phyloP scores from a whole-genome alignment of 1,140 invertebrate species.

The Diachasma alloeum region DNA sequence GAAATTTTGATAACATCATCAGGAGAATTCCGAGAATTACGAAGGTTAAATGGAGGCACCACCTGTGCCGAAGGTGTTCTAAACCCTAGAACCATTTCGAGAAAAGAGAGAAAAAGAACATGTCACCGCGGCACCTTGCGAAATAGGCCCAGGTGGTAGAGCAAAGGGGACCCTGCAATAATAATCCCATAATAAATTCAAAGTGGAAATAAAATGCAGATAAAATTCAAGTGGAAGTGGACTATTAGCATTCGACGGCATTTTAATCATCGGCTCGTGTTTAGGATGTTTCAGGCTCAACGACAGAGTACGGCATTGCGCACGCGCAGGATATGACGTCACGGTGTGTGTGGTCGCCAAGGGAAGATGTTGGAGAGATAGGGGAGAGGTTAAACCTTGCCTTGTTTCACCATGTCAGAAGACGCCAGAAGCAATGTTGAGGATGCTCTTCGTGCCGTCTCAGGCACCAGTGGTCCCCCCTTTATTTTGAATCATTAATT shows the following conservation, averaged over 20 bases:
- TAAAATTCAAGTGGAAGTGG: constrained; percentile 8
- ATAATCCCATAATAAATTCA: background rate
- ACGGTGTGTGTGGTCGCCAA: constrained; percentile 29
- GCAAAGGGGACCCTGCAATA: background rate
- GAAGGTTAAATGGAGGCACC: background rate
- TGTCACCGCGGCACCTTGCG: background rate
- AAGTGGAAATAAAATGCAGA: background rate
- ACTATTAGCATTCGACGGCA: constrained; percentile 28
- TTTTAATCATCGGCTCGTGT: constrained; percentile 36
- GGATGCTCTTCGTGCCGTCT: background rate
- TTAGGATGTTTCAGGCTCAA: no score
- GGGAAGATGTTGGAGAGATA: background rate
- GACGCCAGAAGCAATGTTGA: background rate
- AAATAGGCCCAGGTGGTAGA: constrained; percentile 7
- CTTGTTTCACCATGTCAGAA: background rate
- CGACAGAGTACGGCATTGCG: background rate
- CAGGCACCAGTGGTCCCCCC: background rate
- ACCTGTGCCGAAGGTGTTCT: background rate
- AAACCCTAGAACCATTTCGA: background rate
- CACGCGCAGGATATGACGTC: constrained; percentile 34
- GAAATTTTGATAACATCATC: background rate
- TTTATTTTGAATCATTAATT: constrained; percentile 1
- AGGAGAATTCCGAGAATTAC: background rate
- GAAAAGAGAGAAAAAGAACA: background rate
- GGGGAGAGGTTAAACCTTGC: background rate